A percentile compares a stretch with the other conserved stretches of the same genome.
phyloP scores from a whole-genome alignment of 2,113 vertebrate genomes.

The Jaculus jaculus region DNA sequence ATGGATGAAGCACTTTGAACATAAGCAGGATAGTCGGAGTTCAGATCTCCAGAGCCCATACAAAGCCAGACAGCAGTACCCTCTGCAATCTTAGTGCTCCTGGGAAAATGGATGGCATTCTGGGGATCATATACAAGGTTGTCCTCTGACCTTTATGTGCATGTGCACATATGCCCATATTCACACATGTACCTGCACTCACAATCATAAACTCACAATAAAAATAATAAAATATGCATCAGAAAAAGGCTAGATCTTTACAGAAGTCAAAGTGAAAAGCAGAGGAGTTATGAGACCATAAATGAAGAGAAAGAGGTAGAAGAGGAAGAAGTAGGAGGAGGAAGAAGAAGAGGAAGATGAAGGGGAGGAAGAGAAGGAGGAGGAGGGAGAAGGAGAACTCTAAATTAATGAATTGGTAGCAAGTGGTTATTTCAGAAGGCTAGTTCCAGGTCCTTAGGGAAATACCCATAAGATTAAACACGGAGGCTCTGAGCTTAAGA shows the following conservation, averaged over 20 bases:
- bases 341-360: not conserved
- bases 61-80: too few relatives aligned
- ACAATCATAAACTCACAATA: too few relatives aligned
- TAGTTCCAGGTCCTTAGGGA: not conserved
- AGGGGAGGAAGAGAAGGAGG: not conserved
- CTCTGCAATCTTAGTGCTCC: too few relatives aligned
- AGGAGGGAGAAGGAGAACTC: not conserved
- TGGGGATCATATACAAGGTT: too few relatives aligned
- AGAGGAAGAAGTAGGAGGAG: not conserved
- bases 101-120: too few relatives aligned
- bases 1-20: too few relatives aligned
- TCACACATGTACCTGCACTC: too few relatives aligned
- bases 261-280: not conserved
- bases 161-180: too few relatives aligned
- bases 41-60: too few relatives aligned
- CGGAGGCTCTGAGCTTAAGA: not conserved
- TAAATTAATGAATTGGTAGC: not conserved
- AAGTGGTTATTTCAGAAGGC: not conserved
- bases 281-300: not conserved
- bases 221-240: not conserved
- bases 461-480: slow-evolving; percentile 20
- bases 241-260: not conserved
- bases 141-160: too few relatives aligned
- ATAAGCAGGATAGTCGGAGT: too few relatives aligned
- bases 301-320: not conserved